Conservation (phyloP, 2,888 invertebrate genomes). For the Scaptomyza reducta region DNA sequence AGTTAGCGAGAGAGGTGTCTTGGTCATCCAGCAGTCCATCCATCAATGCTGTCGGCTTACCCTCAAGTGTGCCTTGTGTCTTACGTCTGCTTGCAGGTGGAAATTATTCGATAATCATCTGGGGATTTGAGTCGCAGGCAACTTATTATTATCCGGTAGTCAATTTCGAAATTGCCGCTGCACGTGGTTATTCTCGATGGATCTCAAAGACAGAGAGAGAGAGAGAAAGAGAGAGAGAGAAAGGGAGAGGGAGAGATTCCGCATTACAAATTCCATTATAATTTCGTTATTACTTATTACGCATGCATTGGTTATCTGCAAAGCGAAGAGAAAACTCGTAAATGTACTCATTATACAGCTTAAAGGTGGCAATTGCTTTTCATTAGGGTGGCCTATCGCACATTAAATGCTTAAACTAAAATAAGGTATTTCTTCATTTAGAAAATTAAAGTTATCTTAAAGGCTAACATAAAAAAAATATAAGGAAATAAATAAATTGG, state of each 20-base stretch:
- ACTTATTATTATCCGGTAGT: slow-evolving; percentile 55
- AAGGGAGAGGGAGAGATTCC: slow-evolving; percentile 9
- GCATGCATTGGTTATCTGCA: slow-evolving; percentile 37
- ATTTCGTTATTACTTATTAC: slow-evolving; percentile 53
- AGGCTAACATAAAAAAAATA: background rate
- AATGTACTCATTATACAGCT: slow-evolving; percentile 22
- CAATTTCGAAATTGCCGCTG: slow-evolving; percentile 58
- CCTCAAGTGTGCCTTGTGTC: slow-evolving; percentile 33
- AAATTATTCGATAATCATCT: slow-evolving; percentile 57
- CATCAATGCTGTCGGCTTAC: slow-evolving; percentile 51
- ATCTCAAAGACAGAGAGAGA: slow-evolving; percentile 16
- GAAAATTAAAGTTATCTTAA: background rate
- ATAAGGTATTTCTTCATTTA: background rate
- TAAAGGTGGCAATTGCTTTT: slow-evolving; percentile 50
- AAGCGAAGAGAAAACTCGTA: slow-evolving; percentile 31
- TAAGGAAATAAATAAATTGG: background rate
- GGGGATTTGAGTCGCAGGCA: slow-evolving; percentile 52
- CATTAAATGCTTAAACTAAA: slow-evolving; percentile 1
- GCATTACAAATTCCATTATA: slow-evolving; percentile 40
- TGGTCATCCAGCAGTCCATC: slow-evolving; percentile 58
- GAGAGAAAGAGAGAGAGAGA: background rate
- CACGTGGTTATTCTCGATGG: slow-evolving; percentile 57
- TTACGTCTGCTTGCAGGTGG: slow-evolving; percentile 52
- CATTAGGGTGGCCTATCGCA: slow-evolving; percentile 42
- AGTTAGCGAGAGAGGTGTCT: slow-evolving; percentile 24